phyloP scores from a whole-genome alignment of 2,888 invertebrate species.

The Odiellus spinosus region DNA sequence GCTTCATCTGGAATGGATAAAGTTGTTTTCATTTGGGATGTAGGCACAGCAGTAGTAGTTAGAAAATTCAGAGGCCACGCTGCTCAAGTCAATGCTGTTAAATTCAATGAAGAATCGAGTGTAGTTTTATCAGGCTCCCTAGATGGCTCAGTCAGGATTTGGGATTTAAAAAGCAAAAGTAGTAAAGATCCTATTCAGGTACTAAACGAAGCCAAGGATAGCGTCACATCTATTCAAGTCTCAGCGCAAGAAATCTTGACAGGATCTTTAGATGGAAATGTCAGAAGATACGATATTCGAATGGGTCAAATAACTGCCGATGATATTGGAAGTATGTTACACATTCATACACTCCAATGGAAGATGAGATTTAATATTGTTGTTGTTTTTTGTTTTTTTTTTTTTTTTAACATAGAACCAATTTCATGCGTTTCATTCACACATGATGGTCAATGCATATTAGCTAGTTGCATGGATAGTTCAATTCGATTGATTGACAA shows the following conservation, averaged over 20 bases:
- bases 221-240: constrained; percentile 44
- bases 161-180: constrained; percentile 52
- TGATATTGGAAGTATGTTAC: constrained; percentile 45
- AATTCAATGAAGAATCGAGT: constrained; percentile 87
- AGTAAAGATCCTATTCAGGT: constrained; percentile 57
- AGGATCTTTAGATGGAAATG: constrained; percentile 72
- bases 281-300: constrained; percentile 78
- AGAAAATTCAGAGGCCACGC: constrained; percentile 75
- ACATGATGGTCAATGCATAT: constrained; percentile 78
- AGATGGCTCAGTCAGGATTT: constrained; percentile 80
- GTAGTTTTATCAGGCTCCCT: constrained; percentile 81
- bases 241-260: constrained; percentile 79
- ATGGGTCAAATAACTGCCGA: constrained; percentile 67
- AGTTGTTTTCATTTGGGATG: constrained; percentile 89
- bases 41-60: constrained; percentile 70
- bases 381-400: constrained; percentile 7
- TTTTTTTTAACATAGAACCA: constrained; percentile 38
- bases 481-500: constrained; percentile 75
- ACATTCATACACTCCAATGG: not conserved
- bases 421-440: constrained; percentile 71
- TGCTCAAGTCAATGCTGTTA: constrained; percentile 59
- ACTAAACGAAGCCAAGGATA: constrained; percentile 84
- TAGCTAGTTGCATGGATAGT: constrained; percentile 69
- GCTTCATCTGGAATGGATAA: constrained; percentile 82
- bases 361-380: constrained; percentile 3